Evolutionary conservation across 1,140 invertebrate genomes (phyloP).

Genomic region (Intoshia linei): DNA sequence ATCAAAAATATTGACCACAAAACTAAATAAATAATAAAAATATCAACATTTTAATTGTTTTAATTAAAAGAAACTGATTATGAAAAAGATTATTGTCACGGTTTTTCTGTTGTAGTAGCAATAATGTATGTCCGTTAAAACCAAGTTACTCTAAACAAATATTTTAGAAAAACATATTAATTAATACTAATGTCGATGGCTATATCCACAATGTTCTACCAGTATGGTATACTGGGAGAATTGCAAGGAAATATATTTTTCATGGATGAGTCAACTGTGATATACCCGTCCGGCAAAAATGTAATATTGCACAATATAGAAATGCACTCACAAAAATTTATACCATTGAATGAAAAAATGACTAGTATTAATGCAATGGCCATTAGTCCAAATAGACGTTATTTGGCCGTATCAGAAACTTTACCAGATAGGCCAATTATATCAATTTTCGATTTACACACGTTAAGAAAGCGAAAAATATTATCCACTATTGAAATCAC

Average conservation of each 20-base stretch:
- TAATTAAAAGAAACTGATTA: too few relatives aligned
- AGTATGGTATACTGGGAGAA: too few relatives aligned
- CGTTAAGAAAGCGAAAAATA: slow-evolving; percentile 21
- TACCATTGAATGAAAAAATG: slow-evolving; percentile 19
- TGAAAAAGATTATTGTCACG: too few relatives aligned
- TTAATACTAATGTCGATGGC: too few relatives aligned
- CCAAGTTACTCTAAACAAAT: too few relatives aligned
- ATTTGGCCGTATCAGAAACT: slow-evolving; percentile 14
- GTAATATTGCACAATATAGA: slow-evolving; percentile 24
- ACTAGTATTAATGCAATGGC: slow-evolving; percentile 19
- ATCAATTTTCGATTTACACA: slow-evolving; percentile 24
- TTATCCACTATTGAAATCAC: slow-evolving; percentile 16
- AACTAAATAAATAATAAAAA: too few relatives aligned
- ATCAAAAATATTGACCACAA: too few relatives aligned
- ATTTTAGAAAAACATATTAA: too few relatives aligned
- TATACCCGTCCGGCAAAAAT: slow-evolving; percentile 20
- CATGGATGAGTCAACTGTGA: slow-evolving; percentile 11
- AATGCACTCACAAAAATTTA: slow-evolving; percentile 23
- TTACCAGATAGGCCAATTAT: slow-evolving; percentile 18
- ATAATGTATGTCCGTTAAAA: too few relatives aligned
- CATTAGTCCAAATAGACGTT: slow-evolving; percentile 21
- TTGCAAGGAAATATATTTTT: slow-evolving; percentile 9
- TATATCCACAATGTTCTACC: too few relatives aligned
- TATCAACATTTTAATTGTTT: too few relatives aligned
- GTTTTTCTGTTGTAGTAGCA: too few relatives aligned